Conservation (phyloP, 2,888 invertebrate genomes). For the Metacarcinus magister region DNA sequence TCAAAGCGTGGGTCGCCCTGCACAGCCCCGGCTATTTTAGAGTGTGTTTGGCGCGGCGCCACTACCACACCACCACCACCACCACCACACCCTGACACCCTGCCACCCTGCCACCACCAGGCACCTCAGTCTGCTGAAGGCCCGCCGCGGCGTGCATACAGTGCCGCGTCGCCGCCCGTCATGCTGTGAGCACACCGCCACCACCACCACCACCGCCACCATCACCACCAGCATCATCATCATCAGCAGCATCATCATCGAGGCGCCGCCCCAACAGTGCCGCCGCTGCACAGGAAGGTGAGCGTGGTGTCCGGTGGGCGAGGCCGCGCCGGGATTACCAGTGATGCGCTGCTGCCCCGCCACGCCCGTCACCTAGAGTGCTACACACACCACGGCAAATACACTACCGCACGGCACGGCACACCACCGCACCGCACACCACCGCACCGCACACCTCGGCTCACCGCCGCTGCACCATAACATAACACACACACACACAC, state of each 20-base stretch:
- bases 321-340: too few relatives aligned
- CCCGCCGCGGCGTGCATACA: conserved; percentile 66
- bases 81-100: too few relatives aligned
- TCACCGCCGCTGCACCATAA: neutral
- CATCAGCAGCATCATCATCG: too few relatives aligned
- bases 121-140: conserved; percentile 71
- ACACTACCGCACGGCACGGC: neutral
- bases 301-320: too few relatives aligned
- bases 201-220: neutral
- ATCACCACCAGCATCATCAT: neutral
- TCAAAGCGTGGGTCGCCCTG: conserved; percentile 36
- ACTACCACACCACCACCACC: too few relatives aligned
- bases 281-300: neutral
- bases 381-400: neutral
- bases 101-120: neutral
- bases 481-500: neutral
- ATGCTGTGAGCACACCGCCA: neutral
- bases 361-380: neutral
- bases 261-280: neutral
- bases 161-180: conserved; percentile 54
- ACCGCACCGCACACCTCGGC: neutral
- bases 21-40: conserved; percentile 72
- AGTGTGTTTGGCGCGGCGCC: conserved; percentile 73
- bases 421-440: too few relatives aligned
- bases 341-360: neutral